Evolutionary conservation across 2,888 invertebrate genomes (phyloP), one percentile per base, ranked within the genome.

Genomic region (Phyllotreta cruciferae): DNA sequence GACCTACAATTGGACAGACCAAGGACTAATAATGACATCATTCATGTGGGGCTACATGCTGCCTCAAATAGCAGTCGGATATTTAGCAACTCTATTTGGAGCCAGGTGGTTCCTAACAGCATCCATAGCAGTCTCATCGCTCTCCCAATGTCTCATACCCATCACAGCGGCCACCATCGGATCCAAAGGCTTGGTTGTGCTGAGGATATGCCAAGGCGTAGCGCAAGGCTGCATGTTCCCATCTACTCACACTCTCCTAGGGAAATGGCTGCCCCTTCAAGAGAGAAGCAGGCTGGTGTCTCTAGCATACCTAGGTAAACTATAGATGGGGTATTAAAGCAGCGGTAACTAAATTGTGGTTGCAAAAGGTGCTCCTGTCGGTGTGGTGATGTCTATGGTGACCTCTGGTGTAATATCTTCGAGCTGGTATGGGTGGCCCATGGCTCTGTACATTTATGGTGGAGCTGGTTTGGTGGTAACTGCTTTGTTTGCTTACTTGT

Each of bases 11-110:
- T 89, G 89, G 89, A 74, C 79, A 6, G 77, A 83, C 58, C 73
- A 79, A 4, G 83, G 84, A 5, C 73, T 87, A 61, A 83, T 91
- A 37, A 79, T 90, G 6, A 90, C 90, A 8, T 88, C 91, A 0
- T 92, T 91, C 79, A 90, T 91, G 78, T 90, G 90, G 90, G 92
- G 92, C 1, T 92, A 92, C 76, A 84, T 90, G 1, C 68, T 89
- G 1, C 87, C 89, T n/a, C 92, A 92, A 79, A 79, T 91, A 0
- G 90, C 89, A 0, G 86, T 87, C 0, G 89, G 90, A 0, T 83
- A 88, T 67, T 77, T 94, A 52, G 90, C 92, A 0, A 88, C 88
- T 71, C 83, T 83, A 3, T 87, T 88, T 76, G 94, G 94, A 0
- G 90, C 91, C 0, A 90, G 91, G 75, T 82, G 86, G 57, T 83